Conservation (phyloP, 2,797 vertebrate species). For the Columba guinea region DNA sequence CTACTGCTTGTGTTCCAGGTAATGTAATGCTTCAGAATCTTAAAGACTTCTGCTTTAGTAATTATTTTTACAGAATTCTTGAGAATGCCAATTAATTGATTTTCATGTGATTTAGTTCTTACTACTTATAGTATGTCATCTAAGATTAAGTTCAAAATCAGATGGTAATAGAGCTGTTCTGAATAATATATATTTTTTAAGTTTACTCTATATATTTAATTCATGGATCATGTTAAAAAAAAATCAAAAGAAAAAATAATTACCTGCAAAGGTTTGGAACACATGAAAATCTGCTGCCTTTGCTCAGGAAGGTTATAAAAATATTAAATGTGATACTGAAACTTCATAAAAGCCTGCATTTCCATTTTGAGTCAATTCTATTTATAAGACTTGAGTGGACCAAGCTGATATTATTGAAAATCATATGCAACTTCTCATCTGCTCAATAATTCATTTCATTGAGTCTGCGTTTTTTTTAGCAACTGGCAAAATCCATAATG, state of each 20-base stretch:
- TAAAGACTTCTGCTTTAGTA: slow-evolving; percentile 6
- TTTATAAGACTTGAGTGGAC: neutral
- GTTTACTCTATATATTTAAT: neutral
- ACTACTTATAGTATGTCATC: neutral
- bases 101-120: slow-evolving; percentile 6
- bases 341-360: neutral
- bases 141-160: slow-evolving; percentile 46
- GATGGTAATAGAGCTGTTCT: neutral
- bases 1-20: slow-evolving; percentile 20
- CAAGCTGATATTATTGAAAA: neutral
- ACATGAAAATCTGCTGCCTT: neutral
- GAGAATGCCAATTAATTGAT: slow-evolving; percentile 41
- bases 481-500: neutral
- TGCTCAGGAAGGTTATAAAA: slow-evolving; percentile 21
- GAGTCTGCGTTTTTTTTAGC: neutral
- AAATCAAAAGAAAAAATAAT: neutral
- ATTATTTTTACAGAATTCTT: slow-evolving; percentile 47
- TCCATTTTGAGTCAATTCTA: neutral
- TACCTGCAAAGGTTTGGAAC: neutral
- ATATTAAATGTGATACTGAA: neutral
- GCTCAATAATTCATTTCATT: slow-evolving; percentile 8
- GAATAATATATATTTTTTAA: neutral
- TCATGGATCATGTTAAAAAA: neutral
- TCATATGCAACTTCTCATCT: neutral
- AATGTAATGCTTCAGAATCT: neutral